Percentiles rank a stretch among this genome's conserved stretches.
phyloP scores from a whole-genome alignment of 2,888 invertebrate species.

The Apocheima hispidaria region DNA sequence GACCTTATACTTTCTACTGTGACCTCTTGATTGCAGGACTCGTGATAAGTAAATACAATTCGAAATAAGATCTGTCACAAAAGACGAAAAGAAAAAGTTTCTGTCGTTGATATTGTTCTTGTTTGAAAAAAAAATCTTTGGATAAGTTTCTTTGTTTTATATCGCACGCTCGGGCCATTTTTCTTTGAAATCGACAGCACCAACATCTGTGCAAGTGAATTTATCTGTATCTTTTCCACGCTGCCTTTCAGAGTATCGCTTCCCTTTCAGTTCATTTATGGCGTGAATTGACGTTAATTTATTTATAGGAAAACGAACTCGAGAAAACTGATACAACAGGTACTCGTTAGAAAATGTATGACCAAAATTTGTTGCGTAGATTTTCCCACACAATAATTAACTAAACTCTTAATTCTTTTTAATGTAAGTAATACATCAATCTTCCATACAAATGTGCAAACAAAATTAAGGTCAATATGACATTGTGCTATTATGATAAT shows the following conservation, averaged over 20 bases:
- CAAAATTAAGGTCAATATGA: no score
- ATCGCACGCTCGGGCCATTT: constrained; percentile 6
- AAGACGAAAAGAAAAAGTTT: neutral
- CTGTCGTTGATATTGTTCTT: neutral
- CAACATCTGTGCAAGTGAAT: constrained; percentile 8
- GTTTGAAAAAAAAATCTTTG: constrained; percentile 2
- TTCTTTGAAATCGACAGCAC: constrained; percentile 9
- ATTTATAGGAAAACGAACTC: neutral
- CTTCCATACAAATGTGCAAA: no score
- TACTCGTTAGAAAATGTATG: neutral
- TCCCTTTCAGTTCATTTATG: constrained; percentile 1
- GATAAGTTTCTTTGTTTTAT: constrained; percentile 1
- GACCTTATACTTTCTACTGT: neutral
- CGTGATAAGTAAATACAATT: no score
- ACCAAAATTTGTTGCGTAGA: no score
- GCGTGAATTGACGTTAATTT: constrained; percentile 1
- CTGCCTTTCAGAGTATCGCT: neutral
- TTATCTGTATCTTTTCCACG: constrained; percentile 4
- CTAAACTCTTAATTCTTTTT: no score
- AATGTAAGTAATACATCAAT: no score
- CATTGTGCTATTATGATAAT: no score
- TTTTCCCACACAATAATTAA: no score
- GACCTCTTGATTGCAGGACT: neutral
- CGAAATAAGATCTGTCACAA: neutral
- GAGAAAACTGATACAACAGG: neutral